Evolutionary conservation across 2,888 invertebrate species (phyloP), one percentile per base, ranked within the genome.

Genomic region (Axea sp.): DNA sequence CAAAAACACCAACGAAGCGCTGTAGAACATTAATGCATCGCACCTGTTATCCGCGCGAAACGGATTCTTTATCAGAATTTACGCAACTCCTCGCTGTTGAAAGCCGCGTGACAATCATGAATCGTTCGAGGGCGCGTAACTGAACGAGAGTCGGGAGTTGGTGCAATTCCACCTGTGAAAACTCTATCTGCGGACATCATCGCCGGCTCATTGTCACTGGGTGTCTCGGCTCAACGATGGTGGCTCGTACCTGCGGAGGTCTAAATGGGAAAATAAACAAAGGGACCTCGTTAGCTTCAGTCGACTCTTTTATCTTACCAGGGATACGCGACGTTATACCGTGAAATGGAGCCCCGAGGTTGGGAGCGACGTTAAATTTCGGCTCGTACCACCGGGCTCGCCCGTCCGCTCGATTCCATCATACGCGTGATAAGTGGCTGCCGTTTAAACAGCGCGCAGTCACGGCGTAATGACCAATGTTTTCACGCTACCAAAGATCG

Each of bases 261-360:
- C 79, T 77, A 81, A 82, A 80, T 77, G 81, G 73, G 76, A 84
- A 85, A 85, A 85, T 83, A 84, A 86, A 85, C 83, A 84, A 84
- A 80, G 76, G 65, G 73, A 78, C 78, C 85, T 85, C 82, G 82
- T 85, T 85, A 85, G 79, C 74, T 74, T 73, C 78, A 72, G 57
- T 68, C 74, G 74, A 65, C 59, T 78, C 77, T 80, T 82, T 81
- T 79, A 81, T 82, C 79, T 77, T 65, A 60, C 73, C 77, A 76
- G 71, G 81, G 79, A 80, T 81, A 79, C 77, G 81, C 76, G 76
- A 72, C 76, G 78, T 84, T 82, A 83, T 79, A 84, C 80, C 85
- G 84, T 85, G 85, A 85, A 85, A 85, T 84, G 82, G 81, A 83
- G 80, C 81, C 81, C 76, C 77, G 79, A 77, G 77, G 78, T 80